These are phyloP conservation scores for Halictus quadricinctus DNA, from an alignment of 2,888 invertebrate species.

Conservation along the genomic window DNA sequence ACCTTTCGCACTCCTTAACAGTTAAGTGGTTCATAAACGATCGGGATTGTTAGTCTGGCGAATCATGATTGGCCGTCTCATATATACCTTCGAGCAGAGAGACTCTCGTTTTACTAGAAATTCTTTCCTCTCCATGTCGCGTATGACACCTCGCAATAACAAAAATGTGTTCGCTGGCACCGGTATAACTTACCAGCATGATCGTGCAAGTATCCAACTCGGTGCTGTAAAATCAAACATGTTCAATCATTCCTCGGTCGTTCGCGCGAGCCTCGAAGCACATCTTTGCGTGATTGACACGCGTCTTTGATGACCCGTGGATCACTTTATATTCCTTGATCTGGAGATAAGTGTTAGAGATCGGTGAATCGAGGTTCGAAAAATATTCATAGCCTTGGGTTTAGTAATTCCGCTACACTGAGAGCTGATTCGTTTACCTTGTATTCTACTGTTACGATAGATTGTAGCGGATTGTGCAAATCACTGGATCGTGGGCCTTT, in stretches of 20 bases:
- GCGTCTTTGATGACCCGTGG: not conserved
- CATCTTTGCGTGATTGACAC: not conserved
- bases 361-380: not conserved
- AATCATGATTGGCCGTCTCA: conserved; percentile 5
- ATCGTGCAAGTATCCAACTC: not conserved
- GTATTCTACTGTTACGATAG: not conserved
- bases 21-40: conserved; percentile 8
- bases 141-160: conserved; percentile 1
- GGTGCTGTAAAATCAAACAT: conserved; percentile 2
- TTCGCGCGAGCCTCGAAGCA: conserved; percentile 3
- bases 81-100: not conserved
- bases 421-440: not conserved
- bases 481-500: not conserved
- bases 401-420: not conserved
- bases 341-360: not conserved
- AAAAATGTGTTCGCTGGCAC: conserved; percentile 10
- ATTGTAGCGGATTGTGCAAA: not conserved
- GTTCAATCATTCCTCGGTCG: not conserved
- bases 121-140: conserved; percentile 2
- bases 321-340: not conserved
- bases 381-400: not conserved
- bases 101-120: conserved; percentile 1
- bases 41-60: not conserved
- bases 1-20: conserved; percentile 8
- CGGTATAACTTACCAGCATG: conserved; percentile 14